A percentile compares a stretch with the other conserved stretches of the same genome.
phyloP scores from a whole-genome alignment of 2,888 invertebrate species.

The Nesidiocoris tenuis region DNA sequence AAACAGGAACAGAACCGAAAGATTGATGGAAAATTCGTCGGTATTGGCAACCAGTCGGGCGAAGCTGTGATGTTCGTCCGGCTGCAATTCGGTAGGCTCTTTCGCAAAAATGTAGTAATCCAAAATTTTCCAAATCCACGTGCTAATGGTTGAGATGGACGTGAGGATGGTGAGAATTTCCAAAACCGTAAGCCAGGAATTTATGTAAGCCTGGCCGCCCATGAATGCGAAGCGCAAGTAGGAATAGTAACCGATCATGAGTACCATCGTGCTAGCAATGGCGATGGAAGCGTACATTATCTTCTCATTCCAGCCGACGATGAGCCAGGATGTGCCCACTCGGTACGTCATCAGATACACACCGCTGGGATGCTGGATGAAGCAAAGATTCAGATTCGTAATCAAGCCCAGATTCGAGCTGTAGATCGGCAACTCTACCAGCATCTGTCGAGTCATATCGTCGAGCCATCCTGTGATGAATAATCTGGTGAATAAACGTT shows the following conservation, averaged over 20 bases:
- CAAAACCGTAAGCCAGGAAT: background rate
- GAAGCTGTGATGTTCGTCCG: background rate
- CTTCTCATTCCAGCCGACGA: background rate
- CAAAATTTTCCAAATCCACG: background rate
- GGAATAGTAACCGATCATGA: background rate
- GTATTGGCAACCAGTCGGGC: background rate
- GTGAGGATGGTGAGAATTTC: background rate
- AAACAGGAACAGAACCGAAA: background rate
- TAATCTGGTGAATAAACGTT: background rate
- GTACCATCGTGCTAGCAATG: background rate
- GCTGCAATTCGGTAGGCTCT: background rate
- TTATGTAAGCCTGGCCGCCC: background rate
- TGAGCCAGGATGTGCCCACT: background rate
- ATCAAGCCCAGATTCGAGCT: background rate
- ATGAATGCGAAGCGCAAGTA: background rate
- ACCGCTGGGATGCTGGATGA: background rate
- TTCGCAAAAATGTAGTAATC: background rate
- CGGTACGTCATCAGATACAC: background rate
- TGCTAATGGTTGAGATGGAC: background rate
- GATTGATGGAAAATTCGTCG: background rate
- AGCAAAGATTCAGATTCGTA: background rate
- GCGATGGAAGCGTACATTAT: background rate
- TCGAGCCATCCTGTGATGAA: background rate
- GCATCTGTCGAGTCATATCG: background rate
- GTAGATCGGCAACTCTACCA: background rate